These are phyloP conservation scores for Malurus splendens DNA, from an alignment of 2,797 vertebrate genomes.

Conservation along the genomic window DNA sequence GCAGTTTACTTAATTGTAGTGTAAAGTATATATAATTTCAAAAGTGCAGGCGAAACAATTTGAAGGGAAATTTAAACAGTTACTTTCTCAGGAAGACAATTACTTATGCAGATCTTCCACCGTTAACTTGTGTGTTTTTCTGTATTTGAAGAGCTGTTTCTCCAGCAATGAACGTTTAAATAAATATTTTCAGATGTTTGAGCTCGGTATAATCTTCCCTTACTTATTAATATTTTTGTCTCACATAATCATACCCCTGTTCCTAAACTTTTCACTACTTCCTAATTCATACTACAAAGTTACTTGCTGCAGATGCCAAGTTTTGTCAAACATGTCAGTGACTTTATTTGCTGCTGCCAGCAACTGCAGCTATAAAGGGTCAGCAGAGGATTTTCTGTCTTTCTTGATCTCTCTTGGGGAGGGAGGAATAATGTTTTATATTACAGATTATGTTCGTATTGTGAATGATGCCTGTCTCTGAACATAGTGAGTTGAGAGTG, in stretches of 20 bases:
- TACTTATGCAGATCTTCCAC: background rate
- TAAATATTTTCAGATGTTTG: background rate
- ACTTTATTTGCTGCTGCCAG: background rate
- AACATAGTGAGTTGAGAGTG: background rate
- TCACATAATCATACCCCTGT: background rate
- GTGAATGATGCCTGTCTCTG: background rate
- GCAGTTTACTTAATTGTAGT: background rate
- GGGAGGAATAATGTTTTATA: background rate
- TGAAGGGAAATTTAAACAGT: background rate
- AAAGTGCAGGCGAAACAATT: background rate
- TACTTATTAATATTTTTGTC: background rate
- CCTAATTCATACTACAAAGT: background rate
- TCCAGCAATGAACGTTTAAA: background rate
- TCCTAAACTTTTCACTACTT: background rate
- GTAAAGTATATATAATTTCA: background rate
- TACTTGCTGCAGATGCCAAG: background rate
- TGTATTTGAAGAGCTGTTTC: background rate
- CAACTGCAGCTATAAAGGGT: background rate
- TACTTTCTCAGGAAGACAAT: background rate
- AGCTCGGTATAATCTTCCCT: background rate
- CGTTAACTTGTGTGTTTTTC: background rate
- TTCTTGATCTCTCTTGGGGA: background rate
- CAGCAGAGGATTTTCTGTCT: background rate
- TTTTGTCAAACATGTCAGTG: background rate
- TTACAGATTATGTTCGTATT: background rate